phyloP scores from a whole-genome alignment of 2,113 vertebrate genomes.

The Benthochromis sp. region DNA sequence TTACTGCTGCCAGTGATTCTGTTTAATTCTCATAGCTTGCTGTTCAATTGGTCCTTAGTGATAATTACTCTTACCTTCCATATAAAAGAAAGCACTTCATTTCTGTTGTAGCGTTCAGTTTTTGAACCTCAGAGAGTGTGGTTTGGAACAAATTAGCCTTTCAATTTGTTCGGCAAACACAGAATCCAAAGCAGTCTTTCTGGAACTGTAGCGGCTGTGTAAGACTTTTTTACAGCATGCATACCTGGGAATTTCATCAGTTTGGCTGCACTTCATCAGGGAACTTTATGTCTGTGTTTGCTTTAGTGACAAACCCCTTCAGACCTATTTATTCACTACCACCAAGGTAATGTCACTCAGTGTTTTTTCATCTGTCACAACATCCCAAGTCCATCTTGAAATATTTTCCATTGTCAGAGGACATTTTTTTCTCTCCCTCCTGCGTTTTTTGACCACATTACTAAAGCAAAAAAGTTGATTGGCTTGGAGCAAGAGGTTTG shows the following conservation, averaged over 20 bases:
- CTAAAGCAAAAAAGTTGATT: background rate
- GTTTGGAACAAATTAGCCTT: background rate
- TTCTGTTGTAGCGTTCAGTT: background rate
- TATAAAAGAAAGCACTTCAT: background rate
- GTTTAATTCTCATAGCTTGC: conserved; percentile 11
- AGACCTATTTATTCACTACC: conserved; percentile 26
- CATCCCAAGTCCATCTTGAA: background rate
- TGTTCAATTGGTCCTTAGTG: background rate
- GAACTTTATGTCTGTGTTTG: conserved; percentile 6
- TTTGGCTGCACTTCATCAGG: background rate
- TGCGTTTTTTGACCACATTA: background rate
- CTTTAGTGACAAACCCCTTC: conserved; percentile 15
- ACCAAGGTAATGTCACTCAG: background rate
- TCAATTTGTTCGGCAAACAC: conserved; percentile 2
- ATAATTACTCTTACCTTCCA: background rate
- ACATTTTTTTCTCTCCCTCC: background rate
- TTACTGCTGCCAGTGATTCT: conserved; percentile 16
- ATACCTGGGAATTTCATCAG: background rate
- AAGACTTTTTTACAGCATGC: background rate
- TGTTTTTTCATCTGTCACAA: background rate
- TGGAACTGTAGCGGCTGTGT: background rate
- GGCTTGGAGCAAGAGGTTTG: background rate
- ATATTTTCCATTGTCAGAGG: background rate
- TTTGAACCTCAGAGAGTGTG: background rate
- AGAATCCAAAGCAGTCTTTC: background rate